These are phyloP conservation scores for Bovichtus diacanthus DNA, from an alignment of 2,797 vertebrate species.

Conservation along the genomic window DNA sequence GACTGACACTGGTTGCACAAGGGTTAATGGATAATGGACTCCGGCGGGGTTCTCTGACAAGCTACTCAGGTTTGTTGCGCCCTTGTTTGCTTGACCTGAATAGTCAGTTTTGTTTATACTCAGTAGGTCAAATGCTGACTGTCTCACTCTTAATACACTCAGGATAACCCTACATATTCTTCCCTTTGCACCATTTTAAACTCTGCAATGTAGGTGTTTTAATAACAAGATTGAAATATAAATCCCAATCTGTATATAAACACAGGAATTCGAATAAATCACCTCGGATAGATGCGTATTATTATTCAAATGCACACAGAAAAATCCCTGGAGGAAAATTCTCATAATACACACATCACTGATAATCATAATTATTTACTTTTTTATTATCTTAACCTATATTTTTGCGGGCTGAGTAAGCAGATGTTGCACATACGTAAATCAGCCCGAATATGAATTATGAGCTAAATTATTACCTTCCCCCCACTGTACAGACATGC, in stretches of 20 bases:
- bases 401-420: not conserved
- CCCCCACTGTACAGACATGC: constrained; percentile 20
- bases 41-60: constrained; percentile 18
- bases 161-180: constrained; percentile 13
- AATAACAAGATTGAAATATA: constrained; percentile 1
- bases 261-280: not conserved
- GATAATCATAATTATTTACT: not conserved
- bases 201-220: not conserved
- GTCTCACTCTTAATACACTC: not conserved
- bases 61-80: constrained; percentile 42
- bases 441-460: constrained; percentile 39
- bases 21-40: constrained; percentile 14
- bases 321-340: not conserved
- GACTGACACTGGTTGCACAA: not conserved
- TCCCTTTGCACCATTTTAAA: not conserved
- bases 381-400: not conserved
- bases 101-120: constrained; percentile 29
- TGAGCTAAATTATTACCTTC: constrained; percentile 20
- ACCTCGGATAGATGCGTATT: not conserved
- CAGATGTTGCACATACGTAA: constrained; percentile 25
- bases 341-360: not conserved
- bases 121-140: constrained; percentile 1
- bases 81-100: constrained; percentile 57
- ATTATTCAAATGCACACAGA: constrained; percentile 9
- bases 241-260: not conserved